Evolutionary conservation across 1,140 invertebrate genomes (phyloP).

Genomic region (Zaprionus africanus): DNA sequence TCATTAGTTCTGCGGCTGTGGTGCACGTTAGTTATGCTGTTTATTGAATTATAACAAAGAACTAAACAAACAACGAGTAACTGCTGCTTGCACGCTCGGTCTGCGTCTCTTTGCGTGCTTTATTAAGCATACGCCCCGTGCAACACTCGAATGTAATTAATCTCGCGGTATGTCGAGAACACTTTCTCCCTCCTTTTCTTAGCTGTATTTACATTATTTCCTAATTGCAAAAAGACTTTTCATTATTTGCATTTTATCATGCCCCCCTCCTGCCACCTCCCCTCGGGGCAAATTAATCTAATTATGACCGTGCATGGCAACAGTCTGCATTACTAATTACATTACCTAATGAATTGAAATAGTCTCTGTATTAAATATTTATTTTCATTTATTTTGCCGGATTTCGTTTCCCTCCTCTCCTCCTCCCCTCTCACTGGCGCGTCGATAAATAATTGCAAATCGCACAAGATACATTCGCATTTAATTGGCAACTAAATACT

Average conservation of each 20-base stretch:
- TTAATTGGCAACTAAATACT: conserved; percentile 50
- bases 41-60: conserved; percentile 70
- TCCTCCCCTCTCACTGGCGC: conserved; percentile 13
- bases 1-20: conserved; percentile 71
- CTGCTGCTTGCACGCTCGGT: conserved; percentile 7
- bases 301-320: conserved; percentile 50
- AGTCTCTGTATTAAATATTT: conserved; percentile 73
- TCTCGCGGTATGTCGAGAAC: conserved; percentile 27
- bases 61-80: conserved; percentile 28
- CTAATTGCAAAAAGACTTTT: conserved; percentile 63
- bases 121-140: conserved; percentile 65
- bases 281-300: conserved; percentile 61
- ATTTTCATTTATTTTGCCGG: conserved; percentile 57
- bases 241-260: conserved; percentile 44
- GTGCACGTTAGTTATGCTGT: conserved; percentile 57
- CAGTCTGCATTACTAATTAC: conserved; percentile 60
- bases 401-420: conserved; percentile 7
- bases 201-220: conserved; percentile 65
- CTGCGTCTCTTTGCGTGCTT: conserved; percentile 20
- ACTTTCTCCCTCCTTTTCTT: conserved; percentile 48
- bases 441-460: conserved; percentile 62
- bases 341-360: conserved; percentile 78
- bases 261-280: background rate
- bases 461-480: conserved; percentile 30
- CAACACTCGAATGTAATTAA: conserved; percentile 71